Evolutionary conservation across 2,113 vertebrate species (phyloP).

Genomic region (Cyanoliseus patagonus): DNA sequence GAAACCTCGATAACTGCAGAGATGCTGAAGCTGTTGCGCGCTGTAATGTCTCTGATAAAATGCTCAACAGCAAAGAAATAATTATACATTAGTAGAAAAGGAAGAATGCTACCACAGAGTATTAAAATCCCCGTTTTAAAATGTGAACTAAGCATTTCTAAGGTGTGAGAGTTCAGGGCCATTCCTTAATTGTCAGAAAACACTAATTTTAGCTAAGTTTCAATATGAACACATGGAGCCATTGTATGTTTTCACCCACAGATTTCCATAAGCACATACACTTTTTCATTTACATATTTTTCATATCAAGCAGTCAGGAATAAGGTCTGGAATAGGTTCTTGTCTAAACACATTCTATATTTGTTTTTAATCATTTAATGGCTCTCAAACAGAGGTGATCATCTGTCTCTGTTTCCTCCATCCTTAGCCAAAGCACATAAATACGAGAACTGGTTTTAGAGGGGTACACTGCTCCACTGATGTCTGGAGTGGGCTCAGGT

Average conservation of each 20-base stretch:
- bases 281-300: not conserved
- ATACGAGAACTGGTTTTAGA: not conserved
- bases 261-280: not conserved
- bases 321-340: not conserved
- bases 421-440: not conserved
- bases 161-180: not conserved
- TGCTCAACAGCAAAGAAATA: not conserved
- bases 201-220: not conserved
- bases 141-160: not conserved
- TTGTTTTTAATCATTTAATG: not conserved
- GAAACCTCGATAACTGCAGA: not conserved
- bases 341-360: not conserved
- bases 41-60: not conserved
- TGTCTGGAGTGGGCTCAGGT: not conserved
- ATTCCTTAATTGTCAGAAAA: not conserved
- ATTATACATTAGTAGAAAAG: not conserved
- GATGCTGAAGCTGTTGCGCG: not conserved
- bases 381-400: not conserved
- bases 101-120: not conserved
- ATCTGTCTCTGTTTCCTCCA: not conserved
- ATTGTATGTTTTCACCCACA: not conserved
- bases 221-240: not conserved
- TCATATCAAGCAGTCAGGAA: not conserved
- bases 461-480: not conserved
- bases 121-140: conserved; percentile 14